Conservation (phyloP, 1,140 invertebrate species). For the Drosophila parvula region DNA sequence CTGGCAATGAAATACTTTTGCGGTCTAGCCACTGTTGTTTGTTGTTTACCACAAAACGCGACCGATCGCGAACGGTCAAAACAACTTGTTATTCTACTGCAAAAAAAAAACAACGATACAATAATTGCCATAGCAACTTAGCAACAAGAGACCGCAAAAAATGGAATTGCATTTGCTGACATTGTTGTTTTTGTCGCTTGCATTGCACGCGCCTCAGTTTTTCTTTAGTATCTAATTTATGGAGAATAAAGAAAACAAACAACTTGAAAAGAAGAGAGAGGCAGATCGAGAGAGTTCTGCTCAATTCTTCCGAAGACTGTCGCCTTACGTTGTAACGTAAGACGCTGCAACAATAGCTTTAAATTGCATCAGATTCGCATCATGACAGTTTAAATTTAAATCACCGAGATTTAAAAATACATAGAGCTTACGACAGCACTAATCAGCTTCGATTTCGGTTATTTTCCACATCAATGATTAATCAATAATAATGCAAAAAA, state of each 20-base stretch:
- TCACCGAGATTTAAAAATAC: slow-evolving; percentile 28
- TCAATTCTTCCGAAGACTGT: slow-evolving; percentile 4
- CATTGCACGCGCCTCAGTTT: slow-evolving; percentile 33
- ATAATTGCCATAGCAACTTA: slow-evolving; percentile 29
- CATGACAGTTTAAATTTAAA: slow-evolving; percentile 32
- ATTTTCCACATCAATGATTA: slow-evolving; percentile 64
- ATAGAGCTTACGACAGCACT: slow-evolving; percentile 5
- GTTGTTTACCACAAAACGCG: slow-evolving; percentile 53
- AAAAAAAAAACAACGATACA: slow-evolving; percentile 12
- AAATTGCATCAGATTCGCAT: slow-evolving; percentile 44
- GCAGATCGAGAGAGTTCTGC: neutral
- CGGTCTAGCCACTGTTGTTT: slow-evolving; percentile 48
- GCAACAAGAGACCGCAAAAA: slow-evolving; percentile 46
- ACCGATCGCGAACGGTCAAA: slow-evolving; percentile 65
- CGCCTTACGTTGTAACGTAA: slow-evolving; percentile 27
- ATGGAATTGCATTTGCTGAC: slow-evolving; percentile 46
- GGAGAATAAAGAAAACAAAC: slow-evolving; percentile 19
- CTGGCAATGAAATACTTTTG: slow-evolving; percentile 79
- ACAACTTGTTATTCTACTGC: slow-evolving; percentile 75
- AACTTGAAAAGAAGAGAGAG: slow-evolving; percentile 7
- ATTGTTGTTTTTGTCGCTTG: slow-evolving; percentile 46
- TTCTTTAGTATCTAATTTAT: slow-evolving; percentile 50
- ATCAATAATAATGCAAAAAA: slow-evolving; percentile 48
- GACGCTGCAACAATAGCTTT: slow-evolving; percentile 7
- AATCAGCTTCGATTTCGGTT: slow-evolving; percentile 54